Evolutionary conservation across 2,113 vertebrate genomes (phyloP).

Genomic region (Cheilinus undulatus): DNA sequence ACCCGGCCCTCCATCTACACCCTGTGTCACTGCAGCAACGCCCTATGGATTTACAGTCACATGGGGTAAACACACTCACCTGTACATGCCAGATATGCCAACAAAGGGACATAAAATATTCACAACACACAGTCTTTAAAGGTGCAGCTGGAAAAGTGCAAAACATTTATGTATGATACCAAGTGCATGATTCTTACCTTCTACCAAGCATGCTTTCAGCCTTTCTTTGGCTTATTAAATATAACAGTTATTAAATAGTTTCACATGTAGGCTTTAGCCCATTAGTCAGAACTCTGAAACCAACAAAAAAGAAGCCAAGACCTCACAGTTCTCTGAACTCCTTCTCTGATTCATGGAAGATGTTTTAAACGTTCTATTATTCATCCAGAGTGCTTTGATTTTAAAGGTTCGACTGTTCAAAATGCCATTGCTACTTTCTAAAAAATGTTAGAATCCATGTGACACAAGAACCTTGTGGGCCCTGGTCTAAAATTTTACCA

Average conservation of each 20-base stretch:
- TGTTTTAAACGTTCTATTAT: background rate
- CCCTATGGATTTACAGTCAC: slow-evolving; percentile 91
- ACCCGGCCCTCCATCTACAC: slow-evolving; percentile 92
- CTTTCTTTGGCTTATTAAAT: too few species aligned
- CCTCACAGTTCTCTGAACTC: background rate
- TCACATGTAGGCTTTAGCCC: background rate
- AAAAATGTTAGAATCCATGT: too few species aligned
- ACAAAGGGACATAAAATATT: background rate
- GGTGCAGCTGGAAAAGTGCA: background rate
- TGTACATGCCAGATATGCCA: background rate
- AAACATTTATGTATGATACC: too few species aligned
- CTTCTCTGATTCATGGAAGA: background rate
- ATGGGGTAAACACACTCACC: slow-evolving; percentile 87
- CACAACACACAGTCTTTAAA: background rate
- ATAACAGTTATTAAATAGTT: too few species aligned
- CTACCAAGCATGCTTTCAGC: too few species aligned
- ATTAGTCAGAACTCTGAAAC: background rate
- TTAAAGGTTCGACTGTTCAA: too few species aligned
- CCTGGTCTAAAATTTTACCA: too few species aligned
- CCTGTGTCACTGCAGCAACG: slow-evolving; percentile 84
- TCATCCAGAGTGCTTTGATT: background rate
- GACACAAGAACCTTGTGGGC: too few species aligned
- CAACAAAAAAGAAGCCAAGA: background rate
- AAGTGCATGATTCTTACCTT: too few species aligned
- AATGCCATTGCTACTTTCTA: too few species aligned